Base-by-base conservation (phyloP, 2,113 vertebrate genomes). In the Canis aureus region DNA sequence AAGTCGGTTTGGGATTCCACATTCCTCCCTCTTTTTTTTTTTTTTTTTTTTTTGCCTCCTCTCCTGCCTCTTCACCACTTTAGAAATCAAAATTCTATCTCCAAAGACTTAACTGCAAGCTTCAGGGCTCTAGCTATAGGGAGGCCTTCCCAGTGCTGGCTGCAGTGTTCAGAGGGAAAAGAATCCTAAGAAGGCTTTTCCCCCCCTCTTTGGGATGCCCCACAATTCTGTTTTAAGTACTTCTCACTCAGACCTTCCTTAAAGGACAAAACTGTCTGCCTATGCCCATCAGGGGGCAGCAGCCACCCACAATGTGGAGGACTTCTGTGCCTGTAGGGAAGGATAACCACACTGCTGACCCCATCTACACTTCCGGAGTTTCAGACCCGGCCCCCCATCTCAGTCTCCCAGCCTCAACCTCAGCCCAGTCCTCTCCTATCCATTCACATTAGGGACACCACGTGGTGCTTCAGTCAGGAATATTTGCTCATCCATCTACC, bases 231-330 rank as follows among this genome's bases (percentile, higher is more conserved):
- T 86, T 83, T 32, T 59, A 66, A 92, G 88, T 53, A 32, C 32
- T 32, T 19, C 57, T 27, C 55, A 53, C 13, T 38, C 29, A 88
- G n/a, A 57, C 35, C 67, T 76, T 93, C 67, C 60, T 94, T 76
- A 88, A 87, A 96, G 25, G 16, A 96, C 32, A 81, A 66, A 89
- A 92, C 35, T 94, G 62, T 88, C 59, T 80, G 15, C 12, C 25
- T 92, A 17, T 81, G 80, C 29, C 97, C 97, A 94, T 76, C 79
- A 98, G 98, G 79, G 97, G 97, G 96, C 98, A 98, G 97, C 93
- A 98, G 80, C 74, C 57, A 94, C 53, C 79, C 93, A 78, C 89
- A 87, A 22, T 94, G 78, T 10, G 6, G 80, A 76, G 67, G 1
- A 43, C 13, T 27, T 89, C 60, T 19, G 43, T 51, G 78, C 67